phyloP scores from a whole-genome alignment of 2,113 vertebrate genomes.

The Megalops atlanticus region DNA sequence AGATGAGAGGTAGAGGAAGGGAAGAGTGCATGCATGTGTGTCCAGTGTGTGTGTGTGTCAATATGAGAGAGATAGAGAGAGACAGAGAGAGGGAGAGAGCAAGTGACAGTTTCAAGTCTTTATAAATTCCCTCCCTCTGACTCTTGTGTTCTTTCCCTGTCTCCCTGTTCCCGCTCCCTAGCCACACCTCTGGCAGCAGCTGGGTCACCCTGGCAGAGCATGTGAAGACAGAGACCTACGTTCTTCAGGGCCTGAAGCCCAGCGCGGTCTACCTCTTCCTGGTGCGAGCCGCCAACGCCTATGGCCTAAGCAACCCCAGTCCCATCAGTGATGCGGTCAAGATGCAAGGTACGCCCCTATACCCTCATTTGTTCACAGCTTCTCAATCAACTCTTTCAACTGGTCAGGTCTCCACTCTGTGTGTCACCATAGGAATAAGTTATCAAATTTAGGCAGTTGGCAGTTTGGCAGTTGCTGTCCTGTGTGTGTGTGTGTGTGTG shows the following conservation, averaged over 20 bases:
- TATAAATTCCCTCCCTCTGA: too few species aligned
- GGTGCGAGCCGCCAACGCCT: conserved; percentile 94
- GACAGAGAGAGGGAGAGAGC: too few species aligned
- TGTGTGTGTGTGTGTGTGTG: too few species aligned
- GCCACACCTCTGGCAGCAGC: conserved; percentile 95
- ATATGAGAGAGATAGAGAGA: too few species aligned
- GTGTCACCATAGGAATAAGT: too few species aligned
- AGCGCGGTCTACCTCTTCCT: conserved; percentile 97
- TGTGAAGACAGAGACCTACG: conserved; percentile 88
- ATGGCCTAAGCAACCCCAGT: conserved; percentile 96
- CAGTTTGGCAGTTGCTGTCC: too few species aligned
- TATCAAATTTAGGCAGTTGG: too few species aligned
- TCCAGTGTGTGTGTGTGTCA: neutral
- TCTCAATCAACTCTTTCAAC: too few species aligned
- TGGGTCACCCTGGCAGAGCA: conserved; percentile 97
- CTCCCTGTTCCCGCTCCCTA: conserved; percentile 48
- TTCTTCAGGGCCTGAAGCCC: conserved; percentile 89
- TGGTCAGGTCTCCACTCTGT: too few species aligned
- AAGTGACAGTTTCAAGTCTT: too few species aligned
- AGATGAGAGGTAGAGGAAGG: neutral
- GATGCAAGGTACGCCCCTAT: conserved; percentile 84
- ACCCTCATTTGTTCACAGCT: neutral
- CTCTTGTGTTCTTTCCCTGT: too few species aligned
- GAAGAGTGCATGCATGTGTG: neutral
- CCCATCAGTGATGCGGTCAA: conserved; percentile 96